Evolutionary conservation across 2,797 vertebrate species (phyloP), one percentile per base, ranked within the genome.

Genomic region (Cirrhinus molitorella): DNA sequence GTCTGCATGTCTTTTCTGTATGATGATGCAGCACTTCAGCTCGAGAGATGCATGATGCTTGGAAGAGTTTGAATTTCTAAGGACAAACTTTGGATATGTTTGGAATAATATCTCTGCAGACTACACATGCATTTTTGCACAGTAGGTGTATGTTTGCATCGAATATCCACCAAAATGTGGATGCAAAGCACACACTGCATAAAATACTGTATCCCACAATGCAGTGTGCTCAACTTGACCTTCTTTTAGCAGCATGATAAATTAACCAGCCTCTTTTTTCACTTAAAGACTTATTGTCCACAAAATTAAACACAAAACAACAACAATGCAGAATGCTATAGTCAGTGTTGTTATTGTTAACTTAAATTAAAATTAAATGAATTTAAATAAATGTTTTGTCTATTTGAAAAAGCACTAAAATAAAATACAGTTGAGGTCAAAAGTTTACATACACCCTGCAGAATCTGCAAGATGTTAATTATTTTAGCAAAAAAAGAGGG

Each of bases 11-110:
- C 53, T 57, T 51, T 23, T 79, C 61, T 57, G 67, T 71, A 68
- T n/a, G 65, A 80, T 80, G 40, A 71, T 74, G 4, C 68, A 49
- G 34, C 53, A 43, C 66, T 53, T 55, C 49, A 68, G 49, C 76
- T 55, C 40, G 10, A 40, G 65, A 53, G 31, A 68, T 55, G 28
- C n/a, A 68, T 40, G 40, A 65, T 79, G 28, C 61, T 79, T 51
- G 21, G 14, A 77, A 77, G 55, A 77, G 74, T 61, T 47, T 3
- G 53, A 34, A n/a, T 34, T 72, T 81, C 28, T 57, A 9, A n/a
- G 17, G 23, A 25, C 31, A 40, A 16, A 67, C 19, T 53, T n/a
- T 8, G 21, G 28, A 34, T 37, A 66, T 11, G 77, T 68, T 68
- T 55, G 76, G 13, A 79, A 67, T 40, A 70, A 17, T 37, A 68